These are phyloP conservation scores for Crematogaster levior DNA, from an alignment of 2,888 invertebrate species.

Conservation along the genomic window DNA sequence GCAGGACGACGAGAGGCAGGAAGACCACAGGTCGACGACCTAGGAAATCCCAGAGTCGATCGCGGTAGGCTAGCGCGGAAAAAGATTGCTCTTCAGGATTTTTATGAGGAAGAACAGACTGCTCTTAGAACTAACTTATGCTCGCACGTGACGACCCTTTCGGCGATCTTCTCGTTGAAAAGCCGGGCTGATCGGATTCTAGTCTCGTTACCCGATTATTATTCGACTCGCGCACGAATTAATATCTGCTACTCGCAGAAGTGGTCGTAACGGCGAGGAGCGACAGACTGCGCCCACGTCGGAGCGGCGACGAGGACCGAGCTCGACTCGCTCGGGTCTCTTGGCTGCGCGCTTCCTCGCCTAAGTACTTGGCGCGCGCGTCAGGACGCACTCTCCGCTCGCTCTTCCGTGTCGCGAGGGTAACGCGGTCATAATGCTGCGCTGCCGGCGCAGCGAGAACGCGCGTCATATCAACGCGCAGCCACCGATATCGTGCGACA, in stretches of 20 bases:
- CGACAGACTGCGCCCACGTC: slow-evolving; percentile 67
- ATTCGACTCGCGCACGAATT: slow-evolving; percentile 46
- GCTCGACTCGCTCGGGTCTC: slow-evolving; percentile 58
- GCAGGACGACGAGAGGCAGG: slow-evolving; percentile 3
- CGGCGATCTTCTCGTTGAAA: slow-evolving; percentile 2
- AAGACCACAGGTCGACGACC: slow-evolving; percentile 65
- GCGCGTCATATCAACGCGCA: slow-evolving; percentile 61
- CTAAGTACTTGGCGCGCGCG: slow-evolving; percentile 71
- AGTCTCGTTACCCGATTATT: background rate
- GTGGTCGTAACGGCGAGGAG: slow-evolving; percentile 51
- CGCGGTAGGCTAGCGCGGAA: background rate
- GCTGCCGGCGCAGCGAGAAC: slow-evolving; percentile 67
- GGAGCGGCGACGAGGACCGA: slow-evolving; percentile 59
- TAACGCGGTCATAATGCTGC: slow-evolving; percentile 49
- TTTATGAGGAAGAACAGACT: slow-evolving; percentile 10
- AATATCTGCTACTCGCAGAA: slow-evolving; percentile 18
- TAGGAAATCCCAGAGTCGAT: slow-evolving; percentile 41
- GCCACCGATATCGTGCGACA: slow-evolving; percentile 62
- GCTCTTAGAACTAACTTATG: background rate
- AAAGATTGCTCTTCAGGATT: too few relatives aligned
- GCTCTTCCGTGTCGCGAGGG: slow-evolving; percentile 62
- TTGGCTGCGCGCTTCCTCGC: slow-evolving; percentile 66
- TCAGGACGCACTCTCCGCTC: slow-evolving; percentile 60
- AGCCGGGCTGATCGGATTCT: background rate
- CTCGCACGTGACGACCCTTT: slow-evolving; percentile 23